Conservation (phyloP, 2,888 invertebrate genomes). For the Acanthopleura granulata region DNA sequence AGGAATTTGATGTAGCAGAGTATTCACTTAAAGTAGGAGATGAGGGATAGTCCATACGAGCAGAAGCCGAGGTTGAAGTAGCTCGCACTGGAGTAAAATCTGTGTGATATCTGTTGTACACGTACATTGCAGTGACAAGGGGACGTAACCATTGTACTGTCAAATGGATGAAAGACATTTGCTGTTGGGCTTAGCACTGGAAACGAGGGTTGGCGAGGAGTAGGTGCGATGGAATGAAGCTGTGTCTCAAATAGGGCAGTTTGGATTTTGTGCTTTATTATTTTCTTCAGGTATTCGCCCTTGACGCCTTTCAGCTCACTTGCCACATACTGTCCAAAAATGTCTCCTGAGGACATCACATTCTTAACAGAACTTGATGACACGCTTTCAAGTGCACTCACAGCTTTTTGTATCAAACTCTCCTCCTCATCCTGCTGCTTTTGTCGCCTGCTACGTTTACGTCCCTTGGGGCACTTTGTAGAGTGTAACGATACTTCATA, state of each 20-base stretch:
- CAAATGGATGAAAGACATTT: not conserved
- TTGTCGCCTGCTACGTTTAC: not conserved
- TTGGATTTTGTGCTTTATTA: not conserved
- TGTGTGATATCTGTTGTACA: not conserved
- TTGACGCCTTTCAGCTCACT: not conserved
- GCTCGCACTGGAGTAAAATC: not conserved
- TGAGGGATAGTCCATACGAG: not conserved
- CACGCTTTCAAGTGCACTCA: not conserved
- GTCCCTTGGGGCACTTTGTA: not conserved
- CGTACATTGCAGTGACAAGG: not conserved
- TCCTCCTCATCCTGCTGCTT: not conserved
- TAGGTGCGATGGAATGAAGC: not conserved
- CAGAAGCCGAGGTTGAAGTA: not conserved
- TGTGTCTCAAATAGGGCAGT: slow-evolving; percentile 13
- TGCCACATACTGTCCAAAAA: slow-evolving; percentile 5
- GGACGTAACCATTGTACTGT: not conserved
- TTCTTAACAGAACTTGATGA: not conserved
- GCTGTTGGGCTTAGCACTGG: not conserved
- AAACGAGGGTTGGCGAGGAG: not conserved
- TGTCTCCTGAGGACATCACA: not conserved
- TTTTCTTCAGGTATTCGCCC: not conserved
- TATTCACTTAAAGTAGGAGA: not conserved
- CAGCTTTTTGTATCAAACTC: not conserved
- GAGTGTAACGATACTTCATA: not conserved
- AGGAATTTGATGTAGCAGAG: not conserved